Base-by-base conservation (phyloP, 2,888 invertebrate genomes). In the Lathronympha strigana region DNA sequence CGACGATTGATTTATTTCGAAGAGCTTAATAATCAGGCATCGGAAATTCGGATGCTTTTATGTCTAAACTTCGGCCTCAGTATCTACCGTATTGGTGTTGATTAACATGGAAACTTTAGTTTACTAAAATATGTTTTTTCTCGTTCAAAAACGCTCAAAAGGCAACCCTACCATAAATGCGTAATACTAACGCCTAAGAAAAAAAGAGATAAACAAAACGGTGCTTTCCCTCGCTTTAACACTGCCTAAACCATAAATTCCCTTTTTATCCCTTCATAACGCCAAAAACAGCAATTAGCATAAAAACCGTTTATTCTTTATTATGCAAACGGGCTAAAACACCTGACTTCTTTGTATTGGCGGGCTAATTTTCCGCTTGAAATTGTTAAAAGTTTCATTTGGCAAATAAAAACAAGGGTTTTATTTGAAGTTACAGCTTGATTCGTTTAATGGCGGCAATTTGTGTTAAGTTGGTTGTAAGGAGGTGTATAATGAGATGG, bases 211-310 rank as follows among this genome's bases (percentile, higher is more conserved):
- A 51, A 45, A 60, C 51, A 58, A 58, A 64, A 15, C n/a, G 45
- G 51, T 64, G 33, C 43, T 51, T 51, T 69, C 55, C 55, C 21
- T 66, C 70, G 66, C 57, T 67, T 68, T 74, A 71, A 72, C 70
- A 69, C 68, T 50, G 68, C 70, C 67, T 67, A 49, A 64, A 67
- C 69, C 57, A 73, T 76, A 75, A 77, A 76, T 76, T 76, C 70
- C 69, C 68, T 75, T 74, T 75, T 76, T 73, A 75, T 76, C 73
- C 76, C 74, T 74, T 76, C 70, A 73, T 73, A 75, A 73, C 76
- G 68, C 71, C 73, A 71, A 71, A 69, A 74, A 73, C 69, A 71
- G 71, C 73, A 76, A 77, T 77, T 76, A 78, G 72, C 76, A 78
- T 77, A 75, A 76, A 76, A 77, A 73, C 69, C 67, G 69, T 71